Evolutionary conservation across 1,140 invertebrate species (phyloP), one percentile per base, ranked within the genome.

Genomic region (Bradysia coprophila): DNA sequence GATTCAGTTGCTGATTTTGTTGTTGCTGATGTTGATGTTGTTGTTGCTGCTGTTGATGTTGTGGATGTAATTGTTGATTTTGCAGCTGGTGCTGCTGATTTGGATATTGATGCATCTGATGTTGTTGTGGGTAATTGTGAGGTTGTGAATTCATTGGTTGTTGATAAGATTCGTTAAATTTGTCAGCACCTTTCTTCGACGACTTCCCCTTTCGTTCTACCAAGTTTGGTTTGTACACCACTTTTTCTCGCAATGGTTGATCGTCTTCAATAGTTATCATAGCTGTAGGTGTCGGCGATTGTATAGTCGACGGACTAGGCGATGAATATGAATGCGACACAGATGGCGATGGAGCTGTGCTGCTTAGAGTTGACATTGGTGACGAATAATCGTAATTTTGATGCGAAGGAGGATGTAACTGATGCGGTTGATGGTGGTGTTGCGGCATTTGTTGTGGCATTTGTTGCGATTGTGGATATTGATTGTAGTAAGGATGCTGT

Each of bases 201-300:
- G 19, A n/a, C 22, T 40, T 40, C 3, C 21, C 13, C 24, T 40
- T 44, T 40, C 38, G 15, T 15, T 40, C 37, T 13, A 40, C 18
- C 19, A 43, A 22, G 16, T 40, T 40, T 11, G 38, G 38, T 37
- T 44, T 44, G 31, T 40, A 44, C 5, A 40, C 31, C 11, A 19
- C n/a, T 40, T 40, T 40, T 19, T 44, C 43, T 18, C 38, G 20
- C 3, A 22, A 19, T 13, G 36, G n/a, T 3, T 19, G 9, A 16
- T 20, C 11, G 11, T 40, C 36, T 10, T 33, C 19, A 15, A 16
- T 15, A 9, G 18, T 15, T 6, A 37, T 19, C 5, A 22, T 11
- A 5, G 19, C 4, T n/a, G 13, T 20, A 11, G 28, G 18, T 36
- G 15, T 37, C 19, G 19, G 32, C 9, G 3, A 11, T 9, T 31